Percentiles rank a stretch among this genome's conserved stretches.
Evolutionary conservation across 1,140 invertebrate species (phyloP).

Genomic region (Achroia grisella): DNA sequence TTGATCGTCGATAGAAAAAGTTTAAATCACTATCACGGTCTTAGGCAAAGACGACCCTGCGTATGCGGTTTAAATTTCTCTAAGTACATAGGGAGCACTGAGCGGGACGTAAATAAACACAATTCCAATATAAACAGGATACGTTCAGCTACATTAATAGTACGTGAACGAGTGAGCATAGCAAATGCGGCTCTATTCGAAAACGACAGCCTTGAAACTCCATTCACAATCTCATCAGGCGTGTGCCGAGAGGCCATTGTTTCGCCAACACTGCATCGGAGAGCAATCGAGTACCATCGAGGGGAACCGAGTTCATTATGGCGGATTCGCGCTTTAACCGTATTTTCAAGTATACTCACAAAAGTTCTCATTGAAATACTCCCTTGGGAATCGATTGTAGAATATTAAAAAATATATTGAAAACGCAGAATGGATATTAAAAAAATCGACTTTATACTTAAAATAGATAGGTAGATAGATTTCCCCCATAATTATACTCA

Average conservation of each 20-base stretch:
- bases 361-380: slow-evolving; percentile 15
- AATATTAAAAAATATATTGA: slow-evolving; percentile 9
- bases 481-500: too few species aligned
- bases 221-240: background rate
- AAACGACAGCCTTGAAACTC: background rate
- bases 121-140: background rate
- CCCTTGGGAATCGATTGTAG: slow-evolving; percentile 15
- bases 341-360: slow-evolving; percentile 8
- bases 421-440: too few species aligned
- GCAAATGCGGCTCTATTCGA: slow-evolving; percentile 2
- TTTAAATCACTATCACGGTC: too few species aligned
- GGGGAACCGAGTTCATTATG: slow-evolving; percentile 31
- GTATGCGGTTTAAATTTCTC: too few species aligned
- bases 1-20: too few species aligned
- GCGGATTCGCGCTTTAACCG: background rate
- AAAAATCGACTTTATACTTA: too few species aligned
- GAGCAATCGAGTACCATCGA: slow-evolving; percentile 22
- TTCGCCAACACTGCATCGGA: slow-evolving; percentile 22
- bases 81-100: too few species aligned
- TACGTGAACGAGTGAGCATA: background rate
- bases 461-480: too few species aligned
- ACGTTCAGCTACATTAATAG: background rate
- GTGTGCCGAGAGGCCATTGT: slow-evolving; percentile 12
- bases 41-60: too few species aligned
- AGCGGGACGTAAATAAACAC: background rate